Base-by-base conservation (phyloP, 2,113 vertebrate species). In the Dicerorhinus sumatrensis region DNA sequence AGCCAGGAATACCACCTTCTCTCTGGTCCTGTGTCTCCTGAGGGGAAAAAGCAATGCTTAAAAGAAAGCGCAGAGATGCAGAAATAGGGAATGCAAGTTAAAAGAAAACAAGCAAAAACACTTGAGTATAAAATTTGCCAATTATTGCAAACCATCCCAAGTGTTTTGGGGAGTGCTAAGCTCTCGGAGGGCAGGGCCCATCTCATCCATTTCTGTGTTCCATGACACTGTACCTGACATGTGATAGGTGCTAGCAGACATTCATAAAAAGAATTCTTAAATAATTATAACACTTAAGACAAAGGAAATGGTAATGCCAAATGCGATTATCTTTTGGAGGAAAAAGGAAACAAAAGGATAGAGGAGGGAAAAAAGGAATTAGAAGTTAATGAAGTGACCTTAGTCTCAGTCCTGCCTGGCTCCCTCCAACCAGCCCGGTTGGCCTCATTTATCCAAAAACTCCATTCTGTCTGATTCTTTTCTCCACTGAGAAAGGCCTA, bases 221-320 rank as follows among this genome's bases (percentile, higher is more conserved):
- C 33, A 2, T 2, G 51, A 39, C 2, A 1, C 33, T 25, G 20
- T 0, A 10, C 51, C 33, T 51, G 12, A 6, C 17, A 14, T 16
- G 6, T 5, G 58, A 27, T 31, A 46, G 39, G 51, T 29, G 60
- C 60, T 39, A 31, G 56, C 11, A 10, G 29, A 67, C 21, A 13
- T 6, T 46, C 33, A n/a, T 56, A 48, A 11, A 72, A 58, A 33
- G 58, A 13, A 69, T 77, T 75, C 33, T 51, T 39, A 48, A 75
- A 16, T 56, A 69, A 69, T 25, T 8, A 17, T 73, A 16, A 87
- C 8, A 60, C 77, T 33, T 25, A 73, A 25, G 36, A 31, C 36
- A 67, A 67, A 39, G 31, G 23, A 90, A 54, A 56, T 33, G 29
- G 20, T 8, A 63, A 63, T 13, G 42, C 11, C 60, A 69, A 36